A percentile compares a stretch with the other conserved stretches of the same genome.
Conservation (phyloP, 2,113 vertebrate species). For the Nipponia nippon region DNA sequence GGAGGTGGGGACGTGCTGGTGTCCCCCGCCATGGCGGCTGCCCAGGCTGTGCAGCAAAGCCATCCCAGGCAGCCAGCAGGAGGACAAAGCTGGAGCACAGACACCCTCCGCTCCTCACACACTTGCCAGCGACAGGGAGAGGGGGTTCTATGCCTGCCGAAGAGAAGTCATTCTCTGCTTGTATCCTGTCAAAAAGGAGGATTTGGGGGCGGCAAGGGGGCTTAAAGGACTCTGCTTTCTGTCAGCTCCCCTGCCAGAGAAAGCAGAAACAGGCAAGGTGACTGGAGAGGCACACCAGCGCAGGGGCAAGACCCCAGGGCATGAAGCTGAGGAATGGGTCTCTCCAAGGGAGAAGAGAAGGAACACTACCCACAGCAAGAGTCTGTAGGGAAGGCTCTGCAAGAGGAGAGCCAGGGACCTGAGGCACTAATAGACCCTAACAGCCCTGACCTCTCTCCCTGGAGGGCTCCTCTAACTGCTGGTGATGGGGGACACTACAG, state of each 20-base stretch:
- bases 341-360: neutral
- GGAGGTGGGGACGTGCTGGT: no score
- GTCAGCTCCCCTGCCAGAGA: neutral
- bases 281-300: neutral
- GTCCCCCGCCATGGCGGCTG: no score
- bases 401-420: neutral
- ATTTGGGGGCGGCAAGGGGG: neutral
- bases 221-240: neutral
- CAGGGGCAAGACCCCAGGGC: neutral
- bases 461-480: neutral
- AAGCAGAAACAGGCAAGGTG: neutral
- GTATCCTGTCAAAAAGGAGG: neutral
- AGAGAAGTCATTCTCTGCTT: neutral
- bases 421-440: neutral
- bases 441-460: neutral
- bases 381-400: neutral
- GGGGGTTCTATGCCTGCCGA: neutral
- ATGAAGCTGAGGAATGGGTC: neutral
- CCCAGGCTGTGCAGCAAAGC: neutral
- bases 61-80: fast-evolving
- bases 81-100: neutral
- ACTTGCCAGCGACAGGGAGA: fast-evolving
- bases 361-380: neutral
- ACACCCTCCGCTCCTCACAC: fast-evolving
- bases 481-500: fast-evolving